Percentiles rank a stretch among this genome's conserved stretches.
These are phyloP conservation scores for Passer montanus DNA, from an alignment of 2,113 vertebrate species.

Conservation along the genomic window DNA sequence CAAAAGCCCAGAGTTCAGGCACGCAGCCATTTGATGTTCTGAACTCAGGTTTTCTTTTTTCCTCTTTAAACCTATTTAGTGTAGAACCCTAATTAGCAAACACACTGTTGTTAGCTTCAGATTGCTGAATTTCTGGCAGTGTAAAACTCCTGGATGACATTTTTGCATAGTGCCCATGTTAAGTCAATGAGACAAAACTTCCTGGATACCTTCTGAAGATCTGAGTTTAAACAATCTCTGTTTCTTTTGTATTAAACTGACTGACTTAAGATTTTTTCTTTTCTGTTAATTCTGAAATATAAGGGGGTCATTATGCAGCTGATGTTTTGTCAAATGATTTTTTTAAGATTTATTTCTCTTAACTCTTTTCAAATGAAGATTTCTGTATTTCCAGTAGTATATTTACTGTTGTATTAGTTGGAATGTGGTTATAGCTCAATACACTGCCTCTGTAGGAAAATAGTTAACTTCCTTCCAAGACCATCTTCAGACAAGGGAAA, in stretches of 20 bases:
- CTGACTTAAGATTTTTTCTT: constrained; percentile 37
- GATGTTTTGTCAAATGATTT: constrained; percentile 8
- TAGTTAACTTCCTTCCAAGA: constrained; percentile 1
- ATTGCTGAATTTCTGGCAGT: background rate
- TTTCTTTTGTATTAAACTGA: constrained; percentile 37
- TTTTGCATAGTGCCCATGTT: background rate
- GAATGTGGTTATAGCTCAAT: constrained; percentile 58
- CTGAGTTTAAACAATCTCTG: background rate
- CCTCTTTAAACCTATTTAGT: background rate
- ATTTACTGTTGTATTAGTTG: constrained; percentile 44
- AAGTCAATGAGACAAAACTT: background rate
- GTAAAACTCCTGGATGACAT: background rate
- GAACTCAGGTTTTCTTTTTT: constrained; percentile 9
- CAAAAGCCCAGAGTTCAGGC: background rate
- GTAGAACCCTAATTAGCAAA: constrained; percentile 11
- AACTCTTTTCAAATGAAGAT: constrained; percentile 34
- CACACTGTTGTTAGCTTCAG: constrained; percentile 36
- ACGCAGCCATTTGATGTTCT: background rate
- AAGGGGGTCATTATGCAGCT: constrained; percentile 1
- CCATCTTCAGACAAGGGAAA: constrained; percentile 48
- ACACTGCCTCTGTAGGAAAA: constrained; percentile 32
- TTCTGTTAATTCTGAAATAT: constrained; percentile 22
- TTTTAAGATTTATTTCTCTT: constrained; percentile 39
- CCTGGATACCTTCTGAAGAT: constrained; percentile 2
- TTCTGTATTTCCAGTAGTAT: constrained; percentile 36